Base-by-base conservation (phyloP, 2,797 vertebrate genomes). In the Melanotaenia maccullochi region DNA sequence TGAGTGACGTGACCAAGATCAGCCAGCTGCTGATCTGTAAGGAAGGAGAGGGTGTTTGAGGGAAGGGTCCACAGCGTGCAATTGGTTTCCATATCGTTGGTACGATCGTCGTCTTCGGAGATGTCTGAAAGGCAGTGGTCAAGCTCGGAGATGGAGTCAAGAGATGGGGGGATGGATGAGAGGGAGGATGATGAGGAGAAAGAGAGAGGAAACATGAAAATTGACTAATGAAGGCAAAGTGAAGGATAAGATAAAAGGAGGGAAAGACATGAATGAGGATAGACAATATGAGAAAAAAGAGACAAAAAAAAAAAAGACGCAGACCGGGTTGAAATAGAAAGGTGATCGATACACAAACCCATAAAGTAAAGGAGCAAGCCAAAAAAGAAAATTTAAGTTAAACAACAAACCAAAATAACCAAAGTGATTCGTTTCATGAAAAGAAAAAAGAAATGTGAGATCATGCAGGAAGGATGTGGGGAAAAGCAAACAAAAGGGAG, bases 101-200 rank as follows among this genome's bases (percentile, higher is more conserved):
- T n/a, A 0, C 80, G 71, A 68, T 91, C 89, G 71, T 96, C 96
- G 44, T 97, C 96, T 90, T 98, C 96, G 0, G 94, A 98, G 93
- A 97, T 96, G 89, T 97, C 97, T 32, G 97, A 98, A 60, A 97
- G 92, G 61, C 93, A 78, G 72, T 16, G 84, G 66, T 97, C 96
- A 3, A 96, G 73, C 93, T 99, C 97, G 0, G 94, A 96, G 90
- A 97, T 94, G 22, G 95, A 93, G 84, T 95, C 89, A 16, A 96
- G 90, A 73, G 93, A 92, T 8, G 90, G 92, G 36, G 93, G 92
- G 73, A 93, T 92, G 78, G 93, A 94, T 85, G 95, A 93, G 71
- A 93, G 86, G 57, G 91, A 94, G 79, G 89, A 94, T 79, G 82
- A 92, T 28, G 95, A 95, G 9, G 95, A 94, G 75, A 93, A 95